phyloP scores from a whole-genome alignment of 35 echinoderm and acorn worm genomes.

The Holothuria glaberrima region DNA sequence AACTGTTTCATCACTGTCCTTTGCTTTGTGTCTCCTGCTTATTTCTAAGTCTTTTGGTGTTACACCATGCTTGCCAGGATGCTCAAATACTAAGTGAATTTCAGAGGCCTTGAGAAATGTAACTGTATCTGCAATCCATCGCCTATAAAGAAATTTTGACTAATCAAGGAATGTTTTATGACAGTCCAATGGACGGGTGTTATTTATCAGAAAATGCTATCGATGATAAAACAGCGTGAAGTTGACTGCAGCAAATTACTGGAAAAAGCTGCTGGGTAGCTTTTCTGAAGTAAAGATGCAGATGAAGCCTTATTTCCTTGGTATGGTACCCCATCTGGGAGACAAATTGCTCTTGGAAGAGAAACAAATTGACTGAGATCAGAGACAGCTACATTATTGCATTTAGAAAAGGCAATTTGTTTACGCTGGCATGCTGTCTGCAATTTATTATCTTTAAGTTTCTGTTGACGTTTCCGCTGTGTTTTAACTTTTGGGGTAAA shows the following conservation, averaged over 20 bases:
- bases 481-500: constrained; percentile 16
- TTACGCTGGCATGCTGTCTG: neutral
- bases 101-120: constrained; percentile 1
- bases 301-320: constrained; percentile 32
- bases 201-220: constrained; percentile 41
- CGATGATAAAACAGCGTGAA: neutral
- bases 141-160: neutral
- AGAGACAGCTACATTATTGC: neutral
- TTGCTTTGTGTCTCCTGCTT: neutral
- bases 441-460: constrained; percentile 35
- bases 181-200: too few species aligned
- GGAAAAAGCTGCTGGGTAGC: neutral
- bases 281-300: neutral
- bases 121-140: too few species aligned
- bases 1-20: too few species aligned
- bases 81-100: constrained; percentile 42
- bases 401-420: too few species aligned
- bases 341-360: constrained; percentile 41
- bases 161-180: constrained; percentile 31
- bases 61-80: constrained; percentile 20
- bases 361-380: constrained; percentile 40
- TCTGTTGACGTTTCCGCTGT: neutral
- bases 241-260: neutral
- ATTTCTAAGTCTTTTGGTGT: constrained; percentile 34
- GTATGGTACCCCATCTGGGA: constrained; percentile 34